Base-by-base conservation (phyloP, 2,113 vertebrate species). In the Malurus cyaneus region DNA sequence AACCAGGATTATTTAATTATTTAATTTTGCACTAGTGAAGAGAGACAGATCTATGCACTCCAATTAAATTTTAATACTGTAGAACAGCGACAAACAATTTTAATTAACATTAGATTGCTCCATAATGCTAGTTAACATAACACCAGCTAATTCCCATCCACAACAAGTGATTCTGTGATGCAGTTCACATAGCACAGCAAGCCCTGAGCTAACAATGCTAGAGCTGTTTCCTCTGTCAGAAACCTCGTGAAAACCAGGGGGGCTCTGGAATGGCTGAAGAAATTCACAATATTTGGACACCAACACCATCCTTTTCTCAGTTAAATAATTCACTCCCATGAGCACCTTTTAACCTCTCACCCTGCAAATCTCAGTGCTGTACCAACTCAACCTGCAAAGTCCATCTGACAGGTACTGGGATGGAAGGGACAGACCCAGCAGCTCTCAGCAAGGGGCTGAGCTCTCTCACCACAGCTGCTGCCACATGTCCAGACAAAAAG, bases 11-110 rank as follows among this genome's bases (percentile, higher is more conserved):
- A 44, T 41, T 79, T 64, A 92, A 73, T 92, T 89, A 71, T 86
- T 87, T 82, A 64, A 56, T n/a, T 95, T 87, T 54, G 47, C 54
- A 49, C 18, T 11, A 79, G 87, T 74, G 29, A 24, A 61, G 88
- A 84, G 44, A 72, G 36, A 78, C 59, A n/a, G n/a, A 85, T 69
- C 71, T 70, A 14, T 69, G 62, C 26, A 24, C 49, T 70, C 62
- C 74, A 88, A 94, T 80, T 93, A 92, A 94, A 90, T 60, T 49
- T 47, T 90, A 86, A 88, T 62, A 36, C 32, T 8, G 24, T 77
- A 71, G 79, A 92, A 73, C 36, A 76, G 60, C 47, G 18, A 77
- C 44, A 91, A 76, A 56, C 26, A 62, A 54, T 66, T 94, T 86
- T 62, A 90, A 92, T 93, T 90, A 83, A 47, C 8, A 70, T 78